A percentile compares a stretch with the other conserved stretches of the same genome.
Conservation (phyloP, 2,797 vertebrate species). For the Meriones psammophilus region DNA sequence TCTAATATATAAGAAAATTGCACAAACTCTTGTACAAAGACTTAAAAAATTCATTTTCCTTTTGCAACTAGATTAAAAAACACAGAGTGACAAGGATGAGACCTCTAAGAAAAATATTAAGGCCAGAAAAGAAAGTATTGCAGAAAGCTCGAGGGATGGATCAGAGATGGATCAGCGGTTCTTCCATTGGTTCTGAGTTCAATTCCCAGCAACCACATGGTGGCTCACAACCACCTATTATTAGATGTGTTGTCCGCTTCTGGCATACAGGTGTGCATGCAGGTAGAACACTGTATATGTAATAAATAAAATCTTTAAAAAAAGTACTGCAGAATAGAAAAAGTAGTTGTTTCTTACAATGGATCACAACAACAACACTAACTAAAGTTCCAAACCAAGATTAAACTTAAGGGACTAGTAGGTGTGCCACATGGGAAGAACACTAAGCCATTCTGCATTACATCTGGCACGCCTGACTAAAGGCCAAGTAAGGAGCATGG, state of each 20-base stretch:
- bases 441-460: neutral
- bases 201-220: too few species aligned
- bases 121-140: neutral
- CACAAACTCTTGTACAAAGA: neutral
- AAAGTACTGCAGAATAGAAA: neutral
- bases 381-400: conserved; percentile 23
- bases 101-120: conserved; percentile 29
- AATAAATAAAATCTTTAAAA: too few species aligned
- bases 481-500: neutral
- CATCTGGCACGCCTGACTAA: neutral
- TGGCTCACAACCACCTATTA: too few species aligned
- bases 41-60: conserved; percentile 12
- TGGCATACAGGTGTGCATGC: too few species aligned
- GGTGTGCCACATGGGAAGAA: neutral
- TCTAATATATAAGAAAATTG: conserved; percentile 50
- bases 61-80: neutral
- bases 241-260: too few species aligned
- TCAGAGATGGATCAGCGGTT: too few species aligned
- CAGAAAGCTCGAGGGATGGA: neutral
- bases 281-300: too few species aligned
- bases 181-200: too few species aligned
- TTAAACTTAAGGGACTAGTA: neutral
- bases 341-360: neutral
- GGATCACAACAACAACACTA: neutral
- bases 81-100: neutral